These are phyloP conservation scores for Haliclona indistincta DNA, from an alignment of 37 sponge, comb jelly and placozoan genomes.

Conservation along the genomic window DNA sequence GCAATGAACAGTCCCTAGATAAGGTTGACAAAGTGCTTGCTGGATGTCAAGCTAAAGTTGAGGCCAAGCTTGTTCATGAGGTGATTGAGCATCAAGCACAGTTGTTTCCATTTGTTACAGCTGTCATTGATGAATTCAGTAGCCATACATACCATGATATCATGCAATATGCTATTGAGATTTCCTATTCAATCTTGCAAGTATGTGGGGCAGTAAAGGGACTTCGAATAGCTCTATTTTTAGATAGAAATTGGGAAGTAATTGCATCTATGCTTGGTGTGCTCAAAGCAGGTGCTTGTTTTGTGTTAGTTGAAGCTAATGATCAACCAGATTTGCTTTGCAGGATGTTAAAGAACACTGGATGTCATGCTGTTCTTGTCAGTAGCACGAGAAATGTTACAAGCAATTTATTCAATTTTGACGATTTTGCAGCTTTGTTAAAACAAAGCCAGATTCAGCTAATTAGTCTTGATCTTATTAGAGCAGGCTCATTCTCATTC, in stretches of 20 bases:
- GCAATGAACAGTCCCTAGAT: neutral
- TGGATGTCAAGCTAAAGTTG: neutral
- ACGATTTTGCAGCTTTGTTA: too few species aligned
- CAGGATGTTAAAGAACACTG: neutral
- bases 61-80: neutral
- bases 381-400: neutral
- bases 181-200: neutral
- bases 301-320: neutral
- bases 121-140: conserved; percentile 4
- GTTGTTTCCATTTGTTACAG: neutral
- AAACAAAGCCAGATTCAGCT: too few species aligned
- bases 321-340: neutral
- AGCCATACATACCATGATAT: neutral
- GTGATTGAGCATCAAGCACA: neutral
- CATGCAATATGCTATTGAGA: neutral
- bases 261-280: neutral
- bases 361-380: neutral
- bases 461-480: too few species aligned
- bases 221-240: neutral
- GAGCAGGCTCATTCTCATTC: too few species aligned
- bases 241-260: neutral
- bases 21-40: neutral
- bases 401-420: neutral
- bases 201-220: too few species aligned
- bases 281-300: neutral